phyloP scores from a whole-genome alignment of 1,140 invertebrate species.

The Drosophila orena region DNA sequence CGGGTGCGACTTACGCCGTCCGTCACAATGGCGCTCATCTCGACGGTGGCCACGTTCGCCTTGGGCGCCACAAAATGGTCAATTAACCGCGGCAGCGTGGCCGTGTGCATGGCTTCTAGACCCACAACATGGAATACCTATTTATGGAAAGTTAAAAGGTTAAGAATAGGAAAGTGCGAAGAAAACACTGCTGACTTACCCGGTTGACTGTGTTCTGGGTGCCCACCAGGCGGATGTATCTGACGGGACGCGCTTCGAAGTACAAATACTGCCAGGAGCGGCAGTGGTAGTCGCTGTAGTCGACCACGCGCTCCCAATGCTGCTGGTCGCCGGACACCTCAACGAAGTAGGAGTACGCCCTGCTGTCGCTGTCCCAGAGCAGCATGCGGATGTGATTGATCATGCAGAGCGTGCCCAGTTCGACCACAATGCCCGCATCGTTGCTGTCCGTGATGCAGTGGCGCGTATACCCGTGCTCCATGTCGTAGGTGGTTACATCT shows the following conservation, averaged over 20 bases:
- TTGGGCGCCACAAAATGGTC: slow-evolving; percentile 93
- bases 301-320: slow-evolving; percentile 96
- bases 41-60: slow-evolving; percentile 96
- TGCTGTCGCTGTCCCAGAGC: slow-evolving; percentile 96
- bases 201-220: slow-evolving; percentile 98
- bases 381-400: slow-evolving; percentile 97
- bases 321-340: slow-evolving; percentile 98
- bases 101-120: slow-evolving; percentile 95
- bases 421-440: slow-evolving; percentile 93
- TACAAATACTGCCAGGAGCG: slow-evolving; percentile 98
- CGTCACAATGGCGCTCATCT: slow-evolving; percentile 95
- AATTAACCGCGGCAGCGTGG: slow-evolving; percentile 90
- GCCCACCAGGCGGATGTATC: slow-evolving; percentile 95
- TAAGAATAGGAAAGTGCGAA: too few relatives aligned
- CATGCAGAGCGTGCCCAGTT: slow-evolving; percentile 94
- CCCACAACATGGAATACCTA: slow-evolving; percentile 97
- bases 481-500: slow-evolving; percentile 87
- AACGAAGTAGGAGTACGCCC: slow-evolving; percentile 98
- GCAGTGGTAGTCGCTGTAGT: slow-evolving; percentile 96
- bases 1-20: slow-evolving; percentile 96
- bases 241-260: slow-evolving; percentile 95
- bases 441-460: slow-evolving; percentile 94
- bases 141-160: too few relatives aligned
- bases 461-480: slow-evolving; percentile 91
- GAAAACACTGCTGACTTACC: slow-evolving; percentile 82